Conservation (phyloP, 1,140 invertebrate species). For the Hypothenemus hampei region DNA sequence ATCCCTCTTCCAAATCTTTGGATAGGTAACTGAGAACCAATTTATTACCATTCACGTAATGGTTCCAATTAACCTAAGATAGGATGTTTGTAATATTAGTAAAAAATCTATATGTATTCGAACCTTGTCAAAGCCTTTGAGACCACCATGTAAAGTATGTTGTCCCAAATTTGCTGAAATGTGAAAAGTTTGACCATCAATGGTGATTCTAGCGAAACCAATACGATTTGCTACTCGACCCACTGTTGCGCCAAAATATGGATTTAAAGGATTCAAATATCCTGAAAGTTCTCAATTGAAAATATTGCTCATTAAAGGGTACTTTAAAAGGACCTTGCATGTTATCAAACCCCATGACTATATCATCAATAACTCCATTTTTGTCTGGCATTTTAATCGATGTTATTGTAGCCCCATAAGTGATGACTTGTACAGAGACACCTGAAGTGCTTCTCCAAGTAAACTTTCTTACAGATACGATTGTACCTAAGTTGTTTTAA, state of each 20-base stretch:
- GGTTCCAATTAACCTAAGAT: slow-evolving; percentile 36
- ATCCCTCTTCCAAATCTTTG: slow-evolving; percentile 78
- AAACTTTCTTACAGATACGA: slow-evolving; percentile 44
- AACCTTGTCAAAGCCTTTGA: slow-evolving; percentile 81
- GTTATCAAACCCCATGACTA: slow-evolving; percentile 74
- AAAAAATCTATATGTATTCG: too few species aligned
- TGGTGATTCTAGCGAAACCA: slow-evolving; percentile 58
- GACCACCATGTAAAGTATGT: slow-evolving; percentile 83
- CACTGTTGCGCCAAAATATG: slow-evolving; percentile 83
- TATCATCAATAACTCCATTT: slow-evolving; percentile 60
- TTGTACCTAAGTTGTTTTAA: slow-evolving; percentile 15
- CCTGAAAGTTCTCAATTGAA: slow-evolving; percentile 43
- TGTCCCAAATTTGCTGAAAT: slow-evolving; percentile 66
- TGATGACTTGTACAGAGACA: slow-evolving; percentile 61
- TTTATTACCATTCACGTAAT: slow-evolving; percentile 41
- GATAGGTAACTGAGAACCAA: slow-evolving; percentile 42
- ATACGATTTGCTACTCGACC: slow-evolving; percentile 88
- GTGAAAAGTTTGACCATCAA: slow-evolving; percentile 65
- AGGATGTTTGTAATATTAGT: not conserved
- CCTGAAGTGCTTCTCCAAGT: slow-evolving; percentile 57
- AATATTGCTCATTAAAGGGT: not conserved
- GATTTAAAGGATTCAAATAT: slow-evolving; percentile 57
- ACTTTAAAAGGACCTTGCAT: slow-evolving; percentile 51
- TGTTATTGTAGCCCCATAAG: slow-evolving; percentile 75
- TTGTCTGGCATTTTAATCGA: slow-evolving; percentile 68